A percentile compares a stretch with the other conserved stretches of the same genome.
Evolutionary conservation across 2,888 invertebrate species (phyloP).

Genomic region (Acanthococcus lagerstroemiae): DNA sequence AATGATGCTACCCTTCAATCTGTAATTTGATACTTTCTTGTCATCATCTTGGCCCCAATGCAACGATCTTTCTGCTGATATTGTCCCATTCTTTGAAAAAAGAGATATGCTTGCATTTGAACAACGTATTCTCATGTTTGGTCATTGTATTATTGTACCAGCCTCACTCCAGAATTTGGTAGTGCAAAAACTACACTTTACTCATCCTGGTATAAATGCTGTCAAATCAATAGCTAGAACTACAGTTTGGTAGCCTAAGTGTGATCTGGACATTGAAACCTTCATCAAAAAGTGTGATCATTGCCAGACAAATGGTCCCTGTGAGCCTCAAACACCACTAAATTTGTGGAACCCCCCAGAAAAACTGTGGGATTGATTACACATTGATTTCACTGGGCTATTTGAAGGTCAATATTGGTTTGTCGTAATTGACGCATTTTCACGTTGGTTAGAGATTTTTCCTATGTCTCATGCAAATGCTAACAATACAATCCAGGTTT

Average conservation of each 20-base stretch:
- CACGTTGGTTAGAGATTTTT: conserved; percentile 35
- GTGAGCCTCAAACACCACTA: conserved; percentile 32
- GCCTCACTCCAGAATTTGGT: background rate
- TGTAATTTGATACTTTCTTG: too few species aligned
- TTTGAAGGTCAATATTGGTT: conserved; percentile 35
- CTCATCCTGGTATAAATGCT: conserved; percentile 34
- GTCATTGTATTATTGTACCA: conserved; percentile 19
- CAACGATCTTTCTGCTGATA: too few species aligned
- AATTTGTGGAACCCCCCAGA: conserved; percentile 35
- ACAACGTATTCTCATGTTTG: too few species aligned
- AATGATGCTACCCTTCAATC: too few species aligned
- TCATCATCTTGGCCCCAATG: too few species aligned
- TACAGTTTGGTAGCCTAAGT: conserved; percentile 35
- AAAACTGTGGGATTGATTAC: conserved; percentile 35
- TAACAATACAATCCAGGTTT: background rate
- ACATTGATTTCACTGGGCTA: conserved; percentile 36
- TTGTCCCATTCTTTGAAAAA: too few species aligned
- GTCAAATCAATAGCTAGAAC: conserved; percentile 35
- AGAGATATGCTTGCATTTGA: too few species aligned
- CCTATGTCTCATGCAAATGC: conserved; percentile 20
- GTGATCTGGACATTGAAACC: conserved; percentile 32
- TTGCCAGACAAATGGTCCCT: conserved; percentile 32
- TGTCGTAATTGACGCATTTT: conserved; percentile 31
- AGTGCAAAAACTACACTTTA: conserved; percentile 20
- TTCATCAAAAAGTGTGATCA: conserved; percentile 29